Evolutionary conservation across 2,113 vertebrate genomes (phyloP).

Genomic region (Dolichotis patagonum): DNA sequence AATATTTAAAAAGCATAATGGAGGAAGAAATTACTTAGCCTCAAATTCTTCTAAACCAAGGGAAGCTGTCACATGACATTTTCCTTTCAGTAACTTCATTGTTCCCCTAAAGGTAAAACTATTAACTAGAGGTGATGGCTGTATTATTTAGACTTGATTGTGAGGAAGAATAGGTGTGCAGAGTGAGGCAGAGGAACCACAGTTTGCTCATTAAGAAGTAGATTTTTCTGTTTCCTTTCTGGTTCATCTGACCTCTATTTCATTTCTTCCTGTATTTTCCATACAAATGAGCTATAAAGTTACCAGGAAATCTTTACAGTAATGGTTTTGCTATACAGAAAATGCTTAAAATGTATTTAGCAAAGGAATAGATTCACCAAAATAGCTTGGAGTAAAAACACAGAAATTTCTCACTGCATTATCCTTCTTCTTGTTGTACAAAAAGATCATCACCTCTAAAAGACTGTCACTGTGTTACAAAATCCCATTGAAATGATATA

Average conservation of each 20-base stretch:
- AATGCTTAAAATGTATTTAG: neutral
- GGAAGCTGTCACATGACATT: constrained; percentile 63
- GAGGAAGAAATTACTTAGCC: constrained; percentile 61
- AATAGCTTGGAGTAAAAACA: neutral
- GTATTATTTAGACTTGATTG: constrained; percentile 74
- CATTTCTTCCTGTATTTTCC: neutral
- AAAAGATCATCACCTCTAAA: neutral
- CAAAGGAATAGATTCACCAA: constrained; percentile 21
- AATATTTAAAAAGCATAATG: constrained; percentile 63
- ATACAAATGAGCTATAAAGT: neutral
- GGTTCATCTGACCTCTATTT: constrained; percentile 19
- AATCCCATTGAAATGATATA: neutral
- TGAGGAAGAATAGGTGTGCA: neutral
- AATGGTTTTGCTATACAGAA: neutral
- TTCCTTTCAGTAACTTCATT: constrained; percentile 67
- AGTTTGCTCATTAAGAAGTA: constrained; percentile 65
- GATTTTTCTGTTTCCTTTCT: constrained; percentile 61
- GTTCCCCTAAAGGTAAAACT: constrained; percentile 68
- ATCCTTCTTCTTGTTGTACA: neutral
- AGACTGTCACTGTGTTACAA: neutral
- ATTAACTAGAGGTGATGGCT: constrained; percentile 72
- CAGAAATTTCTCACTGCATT: neutral
- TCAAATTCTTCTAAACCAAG: constrained; percentile 61
- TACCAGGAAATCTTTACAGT: neutral
- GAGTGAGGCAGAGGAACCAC: neutral